Base-by-base conservation (phyloP, 2,797 vertebrate genomes). In the Crypturellus tataupa region DNA sequence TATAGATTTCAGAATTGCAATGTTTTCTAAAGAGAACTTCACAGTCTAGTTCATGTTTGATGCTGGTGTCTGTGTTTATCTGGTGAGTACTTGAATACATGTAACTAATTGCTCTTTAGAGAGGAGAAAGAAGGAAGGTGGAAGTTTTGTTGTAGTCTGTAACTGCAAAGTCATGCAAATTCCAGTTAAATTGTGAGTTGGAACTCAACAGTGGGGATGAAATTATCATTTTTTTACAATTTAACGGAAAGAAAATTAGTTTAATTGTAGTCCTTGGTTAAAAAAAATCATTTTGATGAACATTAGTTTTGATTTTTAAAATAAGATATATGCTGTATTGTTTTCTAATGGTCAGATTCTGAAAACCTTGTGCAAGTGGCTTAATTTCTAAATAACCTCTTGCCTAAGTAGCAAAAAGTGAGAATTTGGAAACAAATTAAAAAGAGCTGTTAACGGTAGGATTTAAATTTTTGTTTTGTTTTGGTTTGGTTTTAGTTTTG, bases 251-350 rank as follows among this genome's bases (percentile, higher is more conserved):
- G 11, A 14, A 85, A 69, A 46, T 33, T 18, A 49, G 15, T 46
- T 76, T 77, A 56, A 18, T 71, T 8, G 19, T 33, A 46, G 11
- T 27, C 85, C 15, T 49, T 11, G 55, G 17, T 55, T 64, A 44
- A 7, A 68, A 68, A 87, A 83, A 59, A 23, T 18, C 7, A 4
- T 51, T 87, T 63, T 87, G 24, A 9, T 40, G 27, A 44, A 83
- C 12, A 55, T 13, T 72, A 49, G 44, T 68, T 85, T 86, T 53
- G 17, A 17, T 90, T 78, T 64, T 64, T 18, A 58, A 80, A 44
- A 20, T 33, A 65, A 24, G 47, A 33, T 0, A 0, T 53, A 29
- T 58, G 31, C 10, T 24, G 14, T 87, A 35, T 3, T 68, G 1
- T 73, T 89, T 79, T 83, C 16, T 56, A 0, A 25, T 0, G 3